A percentile compares a stretch with the other conserved stretches of the same genome.
Evolutionary conservation across 2,888 invertebrate species (phyloP).

Genomic region (Agonopterix alstromeriana): DNA sequence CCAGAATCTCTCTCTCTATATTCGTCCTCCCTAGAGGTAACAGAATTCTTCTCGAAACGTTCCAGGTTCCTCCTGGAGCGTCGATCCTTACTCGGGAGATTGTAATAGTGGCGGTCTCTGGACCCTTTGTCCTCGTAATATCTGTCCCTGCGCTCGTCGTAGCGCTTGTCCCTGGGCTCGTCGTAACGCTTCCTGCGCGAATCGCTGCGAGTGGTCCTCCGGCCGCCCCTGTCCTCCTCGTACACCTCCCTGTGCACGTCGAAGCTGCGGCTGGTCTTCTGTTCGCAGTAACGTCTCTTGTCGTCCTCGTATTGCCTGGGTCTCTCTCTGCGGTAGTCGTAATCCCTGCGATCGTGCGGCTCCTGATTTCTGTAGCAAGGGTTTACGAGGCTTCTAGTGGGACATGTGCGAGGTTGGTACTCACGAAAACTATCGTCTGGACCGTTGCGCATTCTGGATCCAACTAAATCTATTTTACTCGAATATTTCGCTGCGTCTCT

Average conservation of each 20-base stretch:
- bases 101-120: conserved; percentile 18
- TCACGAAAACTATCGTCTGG: conserved; percentile 32
- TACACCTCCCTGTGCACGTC: conserved; percentile 42
- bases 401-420: conserved; percentile 19
- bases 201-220: conserved; percentile 42
- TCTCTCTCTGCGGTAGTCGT: conserved; percentile 25
- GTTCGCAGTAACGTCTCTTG: conserved; percentile 37
- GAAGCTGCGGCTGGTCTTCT: conserved; percentile 55
- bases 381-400: conserved; percentile 27
- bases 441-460: conserved; percentile 25
- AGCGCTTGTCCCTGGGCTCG: conserved; percentile 23
- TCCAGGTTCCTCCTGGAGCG: conserved; percentile 37
- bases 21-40: conserved; percentile 52
- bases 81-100: conserved; percentile 27
- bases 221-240: conserved; percentile 38
- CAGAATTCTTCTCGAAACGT: conserved; percentile 46
- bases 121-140: conserved; percentile 34
- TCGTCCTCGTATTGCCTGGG: conserved; percentile 37
- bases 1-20: conserved; percentile 58
- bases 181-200: conserved; percentile 36
- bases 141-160: conserved; percentile 20
- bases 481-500: conserved; percentile 30
- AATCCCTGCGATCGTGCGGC: conserved; percentile 23
- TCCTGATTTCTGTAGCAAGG: conserved; percentile 20
- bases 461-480: conserved; percentile 38